Conservation (phyloP, 2,113 vertebrate species). For the Hippocampus mohnikei region DNA sequence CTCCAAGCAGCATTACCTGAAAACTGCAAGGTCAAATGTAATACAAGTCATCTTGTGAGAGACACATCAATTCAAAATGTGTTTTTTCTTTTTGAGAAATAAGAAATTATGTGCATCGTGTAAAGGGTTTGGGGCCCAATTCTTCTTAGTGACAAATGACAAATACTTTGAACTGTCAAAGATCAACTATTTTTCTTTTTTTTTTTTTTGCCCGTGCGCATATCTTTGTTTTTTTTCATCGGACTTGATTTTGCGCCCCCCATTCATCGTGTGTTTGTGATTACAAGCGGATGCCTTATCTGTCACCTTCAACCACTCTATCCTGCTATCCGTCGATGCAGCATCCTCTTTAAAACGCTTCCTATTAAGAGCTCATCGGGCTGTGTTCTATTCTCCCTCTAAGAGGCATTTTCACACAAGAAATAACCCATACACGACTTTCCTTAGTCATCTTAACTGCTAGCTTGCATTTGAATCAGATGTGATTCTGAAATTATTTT, state of each 20-base stretch:
- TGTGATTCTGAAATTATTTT: neutral
- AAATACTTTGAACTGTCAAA: conserved; percentile 4
- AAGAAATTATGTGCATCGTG: neutral
- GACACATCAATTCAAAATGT: neutral
- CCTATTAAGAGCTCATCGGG: conserved; percentile 41
- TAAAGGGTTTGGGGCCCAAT: neutral
- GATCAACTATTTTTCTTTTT: conserved; percentile 17
- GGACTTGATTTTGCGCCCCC: conserved; percentile 27
- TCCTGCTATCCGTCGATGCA: conserved; percentile 48
- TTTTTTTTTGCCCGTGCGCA: neutral
- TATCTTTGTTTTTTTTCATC: neutral
- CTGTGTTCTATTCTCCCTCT: conserved; percentile 14
- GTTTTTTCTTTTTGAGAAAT: neutral
- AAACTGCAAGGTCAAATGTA: neutral
- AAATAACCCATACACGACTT: neutral
- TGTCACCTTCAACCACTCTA: conserved; percentile 27
- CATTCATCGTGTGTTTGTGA: conserved; percentile 41
- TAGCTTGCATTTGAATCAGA: neutral
- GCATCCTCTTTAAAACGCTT: conserved; percentile 39
- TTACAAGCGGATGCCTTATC: conserved; percentile 24
- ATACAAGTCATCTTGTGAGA: neutral
- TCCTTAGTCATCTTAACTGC: neutral
- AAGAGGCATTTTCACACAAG: conserved; percentile 20
- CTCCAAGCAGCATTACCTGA: neutral
- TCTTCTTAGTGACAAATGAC: neutral